Evolutionary conservation across 2,888 invertebrate species (phyloP), one percentile per base, ranked within the genome.

Genomic region (Sceliomorpha sp.): DNA sequence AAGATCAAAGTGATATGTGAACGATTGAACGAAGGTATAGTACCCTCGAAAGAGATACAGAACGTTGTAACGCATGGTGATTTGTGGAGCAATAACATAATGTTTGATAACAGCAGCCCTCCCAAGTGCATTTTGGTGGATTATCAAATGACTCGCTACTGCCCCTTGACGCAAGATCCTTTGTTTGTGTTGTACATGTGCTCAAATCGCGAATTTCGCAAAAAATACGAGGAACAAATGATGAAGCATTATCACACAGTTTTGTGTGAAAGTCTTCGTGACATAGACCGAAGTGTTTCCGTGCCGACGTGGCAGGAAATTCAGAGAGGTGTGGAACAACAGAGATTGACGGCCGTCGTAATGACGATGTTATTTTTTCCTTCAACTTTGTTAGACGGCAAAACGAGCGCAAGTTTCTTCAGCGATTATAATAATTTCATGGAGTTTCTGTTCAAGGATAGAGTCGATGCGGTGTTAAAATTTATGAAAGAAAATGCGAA

Each of bases 51-150:
- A 12, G 45, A 8, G 0, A 53, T 63, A 31, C 47, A 51, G 0
- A 89, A 75, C 82, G 92, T 92, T 0, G 78, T 92, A 1, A 90
- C 90, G 31, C 92, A 93, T 76, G 89, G 91, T 2, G 92, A 92
- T 86, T 82, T 92, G 5, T 92, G 92, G 92, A 90, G 90, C 31
- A 92, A 92, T 72, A 93, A 93, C 76, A 81, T 92, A 5, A 89
- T 92, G 88, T 92, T 92, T 55, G 81, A 85, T n/a, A 75, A 87
- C 17, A 84, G 87, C 0, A 81, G 79, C 27, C 91, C 91, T 0
- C 87, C 91, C 1, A 90, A 91, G 17, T 92, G 93, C 72, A 79
- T 92, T 26, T 79, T 94, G 8, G 91, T 94, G 0, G 94, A 94
- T 83, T 94, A 92, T 77, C 94, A 94, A 85, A 88, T 93, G 36